Evolutionary conservation across 2,113 vertebrate species (phyloP), one percentile per base, ranked within the genome.

Genomic region (Galbula dea): DNA sequence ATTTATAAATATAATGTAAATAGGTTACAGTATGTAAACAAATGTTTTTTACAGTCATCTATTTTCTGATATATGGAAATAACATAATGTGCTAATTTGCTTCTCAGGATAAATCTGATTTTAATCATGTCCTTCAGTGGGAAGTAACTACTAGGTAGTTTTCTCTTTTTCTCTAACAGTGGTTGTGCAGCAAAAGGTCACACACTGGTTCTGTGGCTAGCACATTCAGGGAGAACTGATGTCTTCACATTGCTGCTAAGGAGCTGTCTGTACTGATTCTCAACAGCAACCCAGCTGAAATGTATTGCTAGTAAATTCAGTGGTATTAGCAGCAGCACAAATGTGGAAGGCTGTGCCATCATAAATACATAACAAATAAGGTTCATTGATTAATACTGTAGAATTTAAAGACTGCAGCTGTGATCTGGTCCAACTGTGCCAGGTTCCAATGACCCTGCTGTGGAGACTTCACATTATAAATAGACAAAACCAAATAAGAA

Each of bases 1-100:
- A 80, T 51, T 48, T 93, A 83, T 86, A 81, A 92, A 96, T 94
- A 52, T 29, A n/a, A 57, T 10, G 46, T 89, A 94, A 94, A 88
- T 52, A 93, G 61, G 77, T 43, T 73, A 30, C 30, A 22, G 26
- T n/a, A 45, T 39, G 19, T 68, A 94, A 92, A 72, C 45, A 71
- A 83, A 88, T 29, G 11, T 34, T 58, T 26, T 85, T 86, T 67
- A 57, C 22, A 89, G 36, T 55, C 22, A 63, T 54, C 49, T 6
- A 4, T 73, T 87, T 66, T 80, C 45, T 71, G 37, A 66, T 43
- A 39, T 39, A 30, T 23, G 30, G 22, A 57, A 93, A 75, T 67
- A 79, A 49, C 71, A 49, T 55, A 34, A n/a, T 69, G 11, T 52
- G 4, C 6, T 89, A 22, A 82, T 82, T 90, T 72, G 1, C 14